Conservation (phyloP, 2,113 vertebrate genomes). For the Myrmecophaga tridactyla region DNA sequence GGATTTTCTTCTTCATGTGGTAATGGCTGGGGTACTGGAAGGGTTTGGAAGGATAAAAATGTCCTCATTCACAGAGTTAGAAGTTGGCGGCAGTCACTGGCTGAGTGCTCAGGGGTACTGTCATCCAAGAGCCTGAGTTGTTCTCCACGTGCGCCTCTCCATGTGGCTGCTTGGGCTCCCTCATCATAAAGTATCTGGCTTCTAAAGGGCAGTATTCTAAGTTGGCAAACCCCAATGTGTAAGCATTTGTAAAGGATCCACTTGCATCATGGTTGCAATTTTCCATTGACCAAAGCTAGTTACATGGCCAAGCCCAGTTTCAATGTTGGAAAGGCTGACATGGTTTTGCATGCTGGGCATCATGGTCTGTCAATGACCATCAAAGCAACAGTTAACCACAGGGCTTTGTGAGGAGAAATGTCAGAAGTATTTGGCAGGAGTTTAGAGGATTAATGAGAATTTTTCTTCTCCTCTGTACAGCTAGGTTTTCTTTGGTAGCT, state of each 20-base stretch:
- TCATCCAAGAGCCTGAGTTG: background rate
- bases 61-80: background rate
- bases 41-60: background rate
- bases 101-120: background rate
- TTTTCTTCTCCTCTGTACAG: background rate
- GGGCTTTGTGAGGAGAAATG: background rate
- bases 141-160: background rate
- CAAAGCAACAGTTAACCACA: background rate
- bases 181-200: background rate
- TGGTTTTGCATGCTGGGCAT: background rate
- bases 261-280: background rate
- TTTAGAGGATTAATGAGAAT: background rate
- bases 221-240: background rate
- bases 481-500: background rate
- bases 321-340: background rate
- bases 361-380: background rate
- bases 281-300: no score
- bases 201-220: background rate
- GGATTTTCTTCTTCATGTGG: background rate
- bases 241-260: background rate
- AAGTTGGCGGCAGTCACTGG: background rate
- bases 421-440: background rate
- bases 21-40: background rate
- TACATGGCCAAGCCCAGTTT: background rate
- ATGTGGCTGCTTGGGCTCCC: background rate